These are phyloP conservation scores for Cebidichthys violaceus DNA, from an alignment of 2,113 vertebrate species.

Conservation along the genomic window DNA sequence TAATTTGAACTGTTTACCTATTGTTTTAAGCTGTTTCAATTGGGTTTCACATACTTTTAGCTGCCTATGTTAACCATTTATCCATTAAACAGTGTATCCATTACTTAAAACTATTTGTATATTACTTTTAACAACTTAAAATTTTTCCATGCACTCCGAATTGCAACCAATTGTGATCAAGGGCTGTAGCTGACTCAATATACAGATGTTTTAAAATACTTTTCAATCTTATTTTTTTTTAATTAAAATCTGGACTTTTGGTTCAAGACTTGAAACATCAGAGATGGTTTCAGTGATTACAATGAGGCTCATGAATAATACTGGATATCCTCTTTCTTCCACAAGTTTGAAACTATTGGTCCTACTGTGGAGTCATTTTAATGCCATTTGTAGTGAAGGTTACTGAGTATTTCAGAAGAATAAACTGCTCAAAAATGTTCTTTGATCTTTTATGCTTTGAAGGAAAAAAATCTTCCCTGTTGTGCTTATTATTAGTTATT, in stretches of 20 bases:
- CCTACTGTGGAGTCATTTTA: neutral
- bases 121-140: neutral
- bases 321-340: neutral
- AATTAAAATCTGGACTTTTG: neutral
- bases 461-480: neutral
- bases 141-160: neutral
- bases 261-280: neutral
- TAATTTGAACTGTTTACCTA: neutral
- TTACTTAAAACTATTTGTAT: neutral
- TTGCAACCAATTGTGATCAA: neutral
- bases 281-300: neutral
- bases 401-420: neutral
- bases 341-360: neutral
- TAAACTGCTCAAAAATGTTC: conserved; percentile 4
- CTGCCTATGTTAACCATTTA: neutral
- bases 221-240: neutral
- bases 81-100: neutral
- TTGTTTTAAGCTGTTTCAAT: neutral
- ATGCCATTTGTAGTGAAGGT: neutral
- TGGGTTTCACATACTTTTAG: neutral
- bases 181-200: neutral
- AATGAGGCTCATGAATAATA: neutral
- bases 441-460: conserved; percentile 28
- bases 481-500: conserved; percentile 33
- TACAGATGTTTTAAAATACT: neutral